phyloP scores from a whole-genome alignment of 1,140 invertebrate species.

The Nasonia giraulti region DNA sequence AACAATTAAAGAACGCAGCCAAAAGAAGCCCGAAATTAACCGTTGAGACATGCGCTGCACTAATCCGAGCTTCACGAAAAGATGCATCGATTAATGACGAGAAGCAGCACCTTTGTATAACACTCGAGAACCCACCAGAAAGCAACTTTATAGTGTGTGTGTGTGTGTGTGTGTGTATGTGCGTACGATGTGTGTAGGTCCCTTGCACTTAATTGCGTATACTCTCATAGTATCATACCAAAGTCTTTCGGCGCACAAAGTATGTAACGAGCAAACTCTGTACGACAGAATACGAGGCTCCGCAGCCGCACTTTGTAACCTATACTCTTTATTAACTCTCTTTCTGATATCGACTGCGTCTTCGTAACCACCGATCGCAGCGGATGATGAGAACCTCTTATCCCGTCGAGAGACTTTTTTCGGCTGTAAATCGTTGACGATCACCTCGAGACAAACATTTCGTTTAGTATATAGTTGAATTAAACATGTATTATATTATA shows the following conservation, averaged over 20 bases:
- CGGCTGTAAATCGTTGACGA: neutral
- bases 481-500: neutral
- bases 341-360: neutral
- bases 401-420: neutral
- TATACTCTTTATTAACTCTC: neutral
- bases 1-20: no score
- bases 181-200: neutral
- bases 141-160: neutral
- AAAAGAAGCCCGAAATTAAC: neutral
- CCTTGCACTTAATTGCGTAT: constrained; percentile 24
- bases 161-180: neutral
- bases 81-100: neutral
- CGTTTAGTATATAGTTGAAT: neutral
- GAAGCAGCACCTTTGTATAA: neutral
- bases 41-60: neutral
- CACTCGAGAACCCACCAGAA: neutral
- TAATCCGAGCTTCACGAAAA: neutral
- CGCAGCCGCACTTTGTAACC: neutral
- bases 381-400: neutral
- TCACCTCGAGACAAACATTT: neutral
- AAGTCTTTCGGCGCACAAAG: neutral
- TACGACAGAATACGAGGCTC: neutral
- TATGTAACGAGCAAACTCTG: neutral
- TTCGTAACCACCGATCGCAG: no score
- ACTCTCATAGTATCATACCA: neutral